Percentiles rank a stretch among this genome's conserved stretches.
These are phyloP conservation scores for Myotis pilosus DNA, from an alignment of 2,797 vertebrate species.

Conservation along the genomic window DNA sequence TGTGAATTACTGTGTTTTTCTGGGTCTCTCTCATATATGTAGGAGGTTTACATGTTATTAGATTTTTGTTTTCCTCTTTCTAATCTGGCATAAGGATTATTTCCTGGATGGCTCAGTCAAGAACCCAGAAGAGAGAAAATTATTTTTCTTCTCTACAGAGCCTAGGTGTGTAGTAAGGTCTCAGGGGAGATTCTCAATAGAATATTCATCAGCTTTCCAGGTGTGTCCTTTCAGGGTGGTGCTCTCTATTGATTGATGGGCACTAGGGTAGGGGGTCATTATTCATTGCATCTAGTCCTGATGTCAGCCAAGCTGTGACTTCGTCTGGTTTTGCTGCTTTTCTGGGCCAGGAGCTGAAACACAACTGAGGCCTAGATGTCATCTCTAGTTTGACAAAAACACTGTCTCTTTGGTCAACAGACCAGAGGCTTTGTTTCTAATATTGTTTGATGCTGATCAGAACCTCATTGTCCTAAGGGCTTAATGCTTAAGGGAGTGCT, in stretches of 20 bases:
- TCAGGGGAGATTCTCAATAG: background rate
- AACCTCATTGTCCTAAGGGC: background rate
- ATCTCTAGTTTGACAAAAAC: background rate
- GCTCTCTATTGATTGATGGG: background rate
- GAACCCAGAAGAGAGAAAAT: background rate
- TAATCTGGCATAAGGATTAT: background rate
- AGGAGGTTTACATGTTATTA: background rate
- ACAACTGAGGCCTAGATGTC: background rate
- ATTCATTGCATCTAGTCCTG: background rate
- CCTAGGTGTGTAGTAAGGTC: background rate
- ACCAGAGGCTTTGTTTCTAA: background rate
- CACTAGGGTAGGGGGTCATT: background rate
- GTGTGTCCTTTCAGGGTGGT: background rate
- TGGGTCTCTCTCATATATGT: background rate
- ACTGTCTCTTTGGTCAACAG: background rate
- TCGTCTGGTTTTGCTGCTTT: background rate
- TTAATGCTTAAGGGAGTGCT: background rate
- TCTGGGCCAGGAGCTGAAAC: background rate
- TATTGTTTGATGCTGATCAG: background rate
- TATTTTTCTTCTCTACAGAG: background rate
- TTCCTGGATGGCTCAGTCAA: background rate
- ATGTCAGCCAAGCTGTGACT: background rate
- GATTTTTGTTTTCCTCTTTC: background rate
- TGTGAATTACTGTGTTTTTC: background rate
- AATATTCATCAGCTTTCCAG: background rate